Evolutionary conservation across 2,888 invertebrate species (phyloP).

Genomic region (Antitype chi): DNA sequence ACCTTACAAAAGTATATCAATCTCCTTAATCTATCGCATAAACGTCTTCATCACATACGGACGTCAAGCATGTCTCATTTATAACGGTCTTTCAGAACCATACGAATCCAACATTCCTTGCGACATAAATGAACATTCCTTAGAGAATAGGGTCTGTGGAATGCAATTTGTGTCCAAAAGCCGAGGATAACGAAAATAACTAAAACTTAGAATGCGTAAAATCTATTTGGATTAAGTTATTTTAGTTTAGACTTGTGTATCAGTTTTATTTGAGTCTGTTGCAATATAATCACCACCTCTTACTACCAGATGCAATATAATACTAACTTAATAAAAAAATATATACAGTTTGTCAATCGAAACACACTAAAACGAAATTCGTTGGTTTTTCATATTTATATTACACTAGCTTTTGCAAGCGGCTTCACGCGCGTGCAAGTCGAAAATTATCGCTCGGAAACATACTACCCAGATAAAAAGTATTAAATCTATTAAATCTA

Average conservation of each 20-base stretch:
- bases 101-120: slow-evolving; percentile 25
- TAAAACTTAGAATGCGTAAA: not conserved
- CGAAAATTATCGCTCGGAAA: no score
- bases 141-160: slow-evolving; percentile 13
- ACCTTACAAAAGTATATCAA: not conserved
- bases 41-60: no score
- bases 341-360: not conserved
- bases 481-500: no score
- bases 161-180: slow-evolving; percentile 33
- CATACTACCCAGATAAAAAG: no score
- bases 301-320: no score
- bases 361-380: not conserved
- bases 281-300: not conserved
- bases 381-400: not conserved
- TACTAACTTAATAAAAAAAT: not conserved
- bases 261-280: not conserved
- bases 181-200: not conserved
- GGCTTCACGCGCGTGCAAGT: no score
- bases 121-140: slow-evolving; percentile 29
- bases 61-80: slow-evolving; percentile 9
- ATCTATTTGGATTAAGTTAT: slow-evolving; percentile 5
- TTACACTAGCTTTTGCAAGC: no score
- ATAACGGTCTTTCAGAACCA: slow-evolving; percentile 12
- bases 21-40: not conserved
- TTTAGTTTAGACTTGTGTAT: not conserved